phyloP scores from a whole-genome alignment of 2,888 invertebrate genomes.

The Thera britannica region DNA sequence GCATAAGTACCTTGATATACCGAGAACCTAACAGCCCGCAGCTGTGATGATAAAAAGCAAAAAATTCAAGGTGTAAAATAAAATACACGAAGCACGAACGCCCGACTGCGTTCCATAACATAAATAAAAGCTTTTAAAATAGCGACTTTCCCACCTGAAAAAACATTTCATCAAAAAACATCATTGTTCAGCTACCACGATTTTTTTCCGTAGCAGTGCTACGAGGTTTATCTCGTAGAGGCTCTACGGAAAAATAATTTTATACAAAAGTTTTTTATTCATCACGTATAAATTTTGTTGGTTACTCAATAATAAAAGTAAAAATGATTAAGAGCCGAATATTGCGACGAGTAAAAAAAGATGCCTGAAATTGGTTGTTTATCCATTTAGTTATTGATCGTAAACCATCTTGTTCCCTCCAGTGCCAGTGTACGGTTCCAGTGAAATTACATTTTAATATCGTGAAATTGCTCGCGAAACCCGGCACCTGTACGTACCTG shows the following conservation, averaged over 20 bases:
- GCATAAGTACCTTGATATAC: no score
- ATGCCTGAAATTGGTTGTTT: slow-evolving; percentile 15
- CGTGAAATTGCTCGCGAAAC: slow-evolving; percentile 35
- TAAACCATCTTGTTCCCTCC: slow-evolving; percentile 36
- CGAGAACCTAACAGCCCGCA: no score
- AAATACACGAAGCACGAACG: no score
- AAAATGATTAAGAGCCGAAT: not conserved
- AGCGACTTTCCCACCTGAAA: not conserved
- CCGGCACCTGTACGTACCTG: slow-evolving; percentile 12
- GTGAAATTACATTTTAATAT: slow-evolving; percentile 42
- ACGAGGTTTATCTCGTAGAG: slow-evolving; percentile 10
- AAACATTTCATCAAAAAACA: not conserved
- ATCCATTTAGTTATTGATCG: slow-evolving; percentile 33
- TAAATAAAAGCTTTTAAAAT: not conserved
- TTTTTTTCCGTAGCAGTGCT: slow-evolving; percentile 8
- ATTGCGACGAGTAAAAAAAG: not conserved
- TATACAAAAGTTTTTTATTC: no score
- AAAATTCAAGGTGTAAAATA: no score
- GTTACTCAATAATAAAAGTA: no score
- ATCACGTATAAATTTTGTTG: no score
- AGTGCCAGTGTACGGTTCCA: slow-evolving; percentile 27
- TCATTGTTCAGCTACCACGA: slow-evolving; percentile 3
- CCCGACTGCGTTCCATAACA: not conserved
- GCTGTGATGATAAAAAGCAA: no score
- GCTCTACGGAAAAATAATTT: slow-evolving; percentile 5